phyloP scores from a whole-genome alignment of 2,113 vertebrate species.

The Dicentrarchus labrax region DNA sequence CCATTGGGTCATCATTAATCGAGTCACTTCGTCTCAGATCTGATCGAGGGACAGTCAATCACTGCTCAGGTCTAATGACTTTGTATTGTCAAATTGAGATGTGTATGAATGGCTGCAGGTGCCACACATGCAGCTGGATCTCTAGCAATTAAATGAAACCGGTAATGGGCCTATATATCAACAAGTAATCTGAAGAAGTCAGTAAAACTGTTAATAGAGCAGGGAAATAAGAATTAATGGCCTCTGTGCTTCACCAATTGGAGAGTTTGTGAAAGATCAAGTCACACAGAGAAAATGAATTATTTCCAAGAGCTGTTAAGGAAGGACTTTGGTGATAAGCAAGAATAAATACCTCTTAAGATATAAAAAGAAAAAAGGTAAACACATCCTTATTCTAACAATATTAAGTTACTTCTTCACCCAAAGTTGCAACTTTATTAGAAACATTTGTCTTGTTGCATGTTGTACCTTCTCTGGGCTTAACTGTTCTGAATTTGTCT shows the following conservation, averaged over 20 bases:
- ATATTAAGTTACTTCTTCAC: not conserved
- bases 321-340: not conserved
- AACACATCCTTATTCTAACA: not conserved
- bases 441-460: not conserved
- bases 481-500: not conserved
- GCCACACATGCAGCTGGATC: conserved; percentile 34
- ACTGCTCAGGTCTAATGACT: conserved; percentile 67
- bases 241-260: conserved; percentile 5
- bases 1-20: conserved; percentile 67
- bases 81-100: conserved; percentile 61
- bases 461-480: not conserved
- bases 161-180: conserved; percentile 78
- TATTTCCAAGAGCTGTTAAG: not conserved
- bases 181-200: conserved; percentile 60
- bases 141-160: conserved; percentile 40
- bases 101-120: conserved; percentile 65
- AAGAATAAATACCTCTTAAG: not conserved
- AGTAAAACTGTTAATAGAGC: conserved; percentile 75
- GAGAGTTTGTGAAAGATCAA: conserved; percentile 36
- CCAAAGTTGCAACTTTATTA: not conserved
- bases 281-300: conserved; percentile 4
- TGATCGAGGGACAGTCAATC: conserved; percentile 63
- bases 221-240: conserved; percentile 66
- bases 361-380: not conserved
- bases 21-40: conserved; percentile 61